Evolutionary conservation across 92 coral and sea anemone species (phyloP), one percentile per base, ranked within the genome.

Genomic region (Paragorgia papillata): DNA sequence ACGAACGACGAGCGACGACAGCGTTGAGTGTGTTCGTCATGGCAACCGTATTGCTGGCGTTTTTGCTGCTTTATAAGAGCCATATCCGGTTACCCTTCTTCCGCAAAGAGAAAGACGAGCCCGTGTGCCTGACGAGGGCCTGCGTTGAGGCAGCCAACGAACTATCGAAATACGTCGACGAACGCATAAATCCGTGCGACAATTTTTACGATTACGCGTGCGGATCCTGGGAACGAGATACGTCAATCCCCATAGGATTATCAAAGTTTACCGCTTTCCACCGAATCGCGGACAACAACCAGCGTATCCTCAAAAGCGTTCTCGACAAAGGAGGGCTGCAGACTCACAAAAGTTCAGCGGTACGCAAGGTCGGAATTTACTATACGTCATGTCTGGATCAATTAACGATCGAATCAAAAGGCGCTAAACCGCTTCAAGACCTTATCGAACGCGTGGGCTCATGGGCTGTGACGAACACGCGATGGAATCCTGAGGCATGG

Each of bases 401-500:
- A 53, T 80, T 60, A 19, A 80, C 64, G 13, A 76, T 85, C 22
- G 91, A 94, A 71, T 57, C 80, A 6, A 81, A 76, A 7, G 89
- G 90, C 18, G 87, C 87, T 3, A 70, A 84, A 62, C 91, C 98
- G 48, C 71, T 94, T 46, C 83, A 62, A 61, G 84, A 88, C 54
- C 89, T 94, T 31, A 91, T 94, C 14, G 84, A 64, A 27, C 88
- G 70, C 57, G 89, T 89, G 30, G 98, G 98, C 44, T 91, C 98
- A 9, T 94, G 98, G 91, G 76, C 85, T 8, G 66, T 94, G 13
- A 80, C 91, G 0, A 63, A 75, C 57, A 37, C 65, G 27, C 60
- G 50, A 10, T 94, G 98, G 98, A 88, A 85, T 54, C 95, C 97
- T 25, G 98, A 94, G 81, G 80, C 88, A 7, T 94, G 98, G 98